Base-by-base conservation (phyloP, 2,113 vertebrate genomes). In the Nycticebus coucang region DNA sequence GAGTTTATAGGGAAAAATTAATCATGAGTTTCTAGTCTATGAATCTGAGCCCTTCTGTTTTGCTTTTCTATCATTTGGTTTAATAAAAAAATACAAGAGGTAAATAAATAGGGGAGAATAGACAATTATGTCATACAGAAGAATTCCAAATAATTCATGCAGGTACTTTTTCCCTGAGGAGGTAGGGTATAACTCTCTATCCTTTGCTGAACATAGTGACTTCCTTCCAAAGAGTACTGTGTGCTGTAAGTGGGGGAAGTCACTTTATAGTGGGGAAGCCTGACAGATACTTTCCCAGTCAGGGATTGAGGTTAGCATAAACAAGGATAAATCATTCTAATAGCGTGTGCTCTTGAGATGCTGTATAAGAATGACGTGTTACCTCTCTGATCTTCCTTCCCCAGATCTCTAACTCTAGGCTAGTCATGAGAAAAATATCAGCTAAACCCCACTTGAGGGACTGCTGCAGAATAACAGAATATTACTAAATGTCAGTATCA, bases 11-110 rank as follows among this genome's bases (percentile, higher is more conserved):
- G 33, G 15, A 17, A 13, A 59, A 64, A 68, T 72, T 68, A 71
- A 78, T 82, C n/a, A 72, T 35, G 69, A 88, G 30, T 86, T 96
- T 89, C 75, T 60, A 7, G 81, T 71, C 64, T 59, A 35, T 87
- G 64, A 55, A 75, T 91, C 7, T 21, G 50, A 86, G 33, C 22
- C 19, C 17, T 59, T 55, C 12, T 69, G 81, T 33, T 86, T 83
- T 83, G 9, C 45, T 79, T 89, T 86, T 45, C n/a, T 6, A 50
- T 95, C 26, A 72, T 77, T 91, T 91, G 4, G 15, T 91, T 93
- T 80, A 50, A 60, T 82, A 53, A 35, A 66, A 53, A 68, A 87
- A 18, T 3, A 41, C 5, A 88, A 79, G 80, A n/a, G 83, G 81
- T 71, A 60, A 88, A 55, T n/a, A 72, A 66, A 35, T 66, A 37